These are phyloP conservation scores for Drosophila nigritarsus DNA, from an alignment of 2,888 invertebrate species.

Conservation along the genomic window DNA sequence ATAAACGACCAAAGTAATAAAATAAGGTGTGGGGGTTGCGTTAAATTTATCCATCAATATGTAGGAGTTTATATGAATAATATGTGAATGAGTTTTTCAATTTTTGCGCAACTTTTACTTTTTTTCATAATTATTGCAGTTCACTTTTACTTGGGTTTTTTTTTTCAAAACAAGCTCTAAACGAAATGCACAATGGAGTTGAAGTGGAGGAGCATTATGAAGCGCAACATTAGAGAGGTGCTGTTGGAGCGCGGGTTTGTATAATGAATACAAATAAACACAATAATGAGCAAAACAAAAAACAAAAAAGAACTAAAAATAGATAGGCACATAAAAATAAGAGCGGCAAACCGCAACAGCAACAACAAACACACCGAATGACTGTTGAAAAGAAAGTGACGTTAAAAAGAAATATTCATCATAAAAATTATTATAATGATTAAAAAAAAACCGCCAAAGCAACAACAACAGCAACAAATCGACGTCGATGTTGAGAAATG, in stretches of 20 bases:
- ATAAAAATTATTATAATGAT: constrained; percentile 73
- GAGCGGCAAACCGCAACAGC: constrained; percentile 52
- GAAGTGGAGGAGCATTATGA: constrained; percentile 13
- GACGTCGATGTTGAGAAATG: constrained; percentile 72
- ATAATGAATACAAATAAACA: constrained; percentile 35
- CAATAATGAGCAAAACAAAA: constrained; percentile 51
- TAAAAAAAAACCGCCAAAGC: constrained; percentile 59
- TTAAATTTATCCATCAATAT: constrained; percentile 16
- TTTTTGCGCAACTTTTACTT: constrained; percentile 60
- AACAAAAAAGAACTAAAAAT: constrained; percentile 57
- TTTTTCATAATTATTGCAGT: constrained; percentile 59
- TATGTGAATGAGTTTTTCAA: constrained; percentile 26
- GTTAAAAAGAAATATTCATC: constrained; percentile 53
- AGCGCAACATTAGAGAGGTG: constrained; percentile 26
- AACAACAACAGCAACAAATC: constrained; percentile 37
- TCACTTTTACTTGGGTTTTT: constrained; percentile 47
- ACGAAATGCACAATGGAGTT: constrained; percentile 59
- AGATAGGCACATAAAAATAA: constrained; percentile 64
- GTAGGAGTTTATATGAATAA: constrained; percentile 24
- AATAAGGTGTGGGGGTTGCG: constrained; percentile 47
- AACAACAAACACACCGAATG: constrained; percentile 51
- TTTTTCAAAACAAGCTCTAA: constrained; percentile 39
- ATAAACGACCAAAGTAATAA: constrained; percentile 15
- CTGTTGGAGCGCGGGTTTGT: constrained; percentile 9
- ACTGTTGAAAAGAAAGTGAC: constrained; percentile 66